Percentiles rank a stretch among this genome's conserved stretches.
Evolutionary conservation across 2,797 vertebrate species (phyloP).

Genomic region (Gambusia yucatana): DNA sequence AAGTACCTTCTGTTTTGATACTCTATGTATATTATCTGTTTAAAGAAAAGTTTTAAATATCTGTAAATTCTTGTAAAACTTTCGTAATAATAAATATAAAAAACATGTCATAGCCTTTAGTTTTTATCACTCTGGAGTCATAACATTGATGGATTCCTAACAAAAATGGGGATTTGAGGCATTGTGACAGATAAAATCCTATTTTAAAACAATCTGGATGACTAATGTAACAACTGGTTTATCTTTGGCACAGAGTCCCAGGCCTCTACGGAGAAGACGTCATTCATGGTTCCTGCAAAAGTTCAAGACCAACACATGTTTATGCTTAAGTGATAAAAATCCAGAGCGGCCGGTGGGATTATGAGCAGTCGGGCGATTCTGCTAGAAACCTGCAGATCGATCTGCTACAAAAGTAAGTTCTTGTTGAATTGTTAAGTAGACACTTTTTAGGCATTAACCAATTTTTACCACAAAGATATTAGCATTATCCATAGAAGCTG

Average conservation of each 20-base stretch:
- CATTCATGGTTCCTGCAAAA: slow-evolving; percentile 8
- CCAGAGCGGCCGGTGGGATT: neutral
- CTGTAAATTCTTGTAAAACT: neutral
- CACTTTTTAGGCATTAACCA: neutral
- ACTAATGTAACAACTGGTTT: slow-evolving; percentile 3
- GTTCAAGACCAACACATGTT: slow-evolving; percentile 18
- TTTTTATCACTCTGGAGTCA: neutral
- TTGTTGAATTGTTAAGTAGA: neutral
- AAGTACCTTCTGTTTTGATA: slow-evolving; percentile 35
- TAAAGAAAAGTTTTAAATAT: neutral
- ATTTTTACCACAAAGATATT: neutral
- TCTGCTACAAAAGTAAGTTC: neutral
- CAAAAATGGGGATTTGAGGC: neutral
- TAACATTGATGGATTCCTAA: neutral
- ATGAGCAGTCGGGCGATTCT: neutral
- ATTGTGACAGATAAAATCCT: neutral
- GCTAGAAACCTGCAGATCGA: neutral
- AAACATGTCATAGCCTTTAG: neutral
- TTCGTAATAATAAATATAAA: neutral
- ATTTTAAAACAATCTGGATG: neutral
- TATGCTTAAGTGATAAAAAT: slow-evolving; percentile 11
- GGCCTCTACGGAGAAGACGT: neutral
- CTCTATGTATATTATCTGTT: neutral
- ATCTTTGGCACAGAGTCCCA: slow-evolving; percentile 4
- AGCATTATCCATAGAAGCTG: neutral